Conservation (phyloP, 2,888 invertebrate genomes). For the Caenorhabditis auriculariae region DNA sequence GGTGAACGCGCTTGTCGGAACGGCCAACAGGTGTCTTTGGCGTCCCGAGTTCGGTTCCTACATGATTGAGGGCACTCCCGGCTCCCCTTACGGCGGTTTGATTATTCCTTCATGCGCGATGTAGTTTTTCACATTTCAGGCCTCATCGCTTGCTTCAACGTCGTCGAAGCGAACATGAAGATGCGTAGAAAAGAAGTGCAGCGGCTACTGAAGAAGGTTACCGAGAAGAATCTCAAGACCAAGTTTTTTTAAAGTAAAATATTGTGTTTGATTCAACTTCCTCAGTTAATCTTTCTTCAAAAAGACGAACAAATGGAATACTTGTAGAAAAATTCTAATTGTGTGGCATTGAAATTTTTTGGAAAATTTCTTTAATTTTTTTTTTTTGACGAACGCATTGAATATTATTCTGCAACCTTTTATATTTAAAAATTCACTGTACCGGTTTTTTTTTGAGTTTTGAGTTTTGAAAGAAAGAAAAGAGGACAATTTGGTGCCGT, state of each 20-base stretch:
- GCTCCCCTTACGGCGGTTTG: constrained; percentile 70
- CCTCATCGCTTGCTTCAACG: constrained; percentile 90
- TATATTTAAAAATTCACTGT: background rate
- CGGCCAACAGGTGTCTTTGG: constrained; percentile 73
- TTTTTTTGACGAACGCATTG: too few relatives aligned
- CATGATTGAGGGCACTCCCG: constrained; percentile 96
- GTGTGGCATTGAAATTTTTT: too few relatives aligned
- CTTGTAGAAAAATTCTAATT: too few relatives aligned
- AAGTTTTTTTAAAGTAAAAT: too few relatives aligned
- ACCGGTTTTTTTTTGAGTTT: background rate
- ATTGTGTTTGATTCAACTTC: too few relatives aligned
- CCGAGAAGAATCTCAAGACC: too few relatives aligned
- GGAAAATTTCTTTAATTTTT: too few relatives aligned
- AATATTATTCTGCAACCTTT: background rate
- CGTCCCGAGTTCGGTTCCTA: constrained; percentile 97
- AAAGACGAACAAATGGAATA: too few relatives aligned
- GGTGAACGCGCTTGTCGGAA: constrained; percentile 57
- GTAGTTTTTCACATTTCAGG: constrained; percentile 31
- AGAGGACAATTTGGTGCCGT: too few relatives aligned
- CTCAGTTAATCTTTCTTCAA: too few relatives aligned
- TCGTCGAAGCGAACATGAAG: constrained; percentile 96
- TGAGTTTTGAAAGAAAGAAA: background rate
- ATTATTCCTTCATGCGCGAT: background rate
- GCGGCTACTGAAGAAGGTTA: constrained; percentile 50
- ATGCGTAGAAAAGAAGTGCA: constrained; percentile 74